phyloP scores from a whole-genome alignment of 2,113 vertebrate species.

The Rhagologus leucostigma region DNA sequence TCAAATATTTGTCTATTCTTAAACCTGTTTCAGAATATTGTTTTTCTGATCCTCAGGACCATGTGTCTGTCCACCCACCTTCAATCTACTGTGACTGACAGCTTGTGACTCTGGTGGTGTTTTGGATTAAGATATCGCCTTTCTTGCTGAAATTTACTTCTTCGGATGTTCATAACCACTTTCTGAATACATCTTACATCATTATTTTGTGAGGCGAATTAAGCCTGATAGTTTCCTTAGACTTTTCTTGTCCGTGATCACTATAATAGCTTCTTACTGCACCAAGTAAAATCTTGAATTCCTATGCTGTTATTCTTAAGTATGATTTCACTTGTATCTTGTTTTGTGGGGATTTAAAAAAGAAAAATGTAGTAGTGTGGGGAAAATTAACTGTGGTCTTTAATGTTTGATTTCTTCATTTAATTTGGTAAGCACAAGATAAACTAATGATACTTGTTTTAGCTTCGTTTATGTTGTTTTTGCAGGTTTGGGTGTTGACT shows the following conservation, averaged over 20 bases:
- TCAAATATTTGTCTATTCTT: not conserved
- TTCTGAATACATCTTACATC: not conserved
- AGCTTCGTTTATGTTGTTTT: not conserved
- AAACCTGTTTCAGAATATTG: not conserved
- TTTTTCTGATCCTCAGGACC: not conserved
- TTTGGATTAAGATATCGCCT: not conserved
- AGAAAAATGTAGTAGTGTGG: not conserved
- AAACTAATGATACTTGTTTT: not conserved
- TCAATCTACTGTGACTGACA: not conserved
- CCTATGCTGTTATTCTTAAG: not conserved
- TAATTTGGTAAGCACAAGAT: not conserved
- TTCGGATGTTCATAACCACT: not conserved
- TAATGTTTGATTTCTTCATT: not conserved
- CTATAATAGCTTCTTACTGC: not conserved
- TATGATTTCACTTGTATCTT: not conserved
- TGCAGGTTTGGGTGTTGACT: not conserved
- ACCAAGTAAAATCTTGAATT: not conserved
- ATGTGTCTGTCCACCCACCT: not conserved
- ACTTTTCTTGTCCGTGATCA: not conserved
- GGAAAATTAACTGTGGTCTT: not conserved
- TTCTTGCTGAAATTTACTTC: not conserved
- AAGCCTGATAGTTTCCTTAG: not conserved
- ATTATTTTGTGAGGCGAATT: not conserved
- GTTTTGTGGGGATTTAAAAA: not conserved
- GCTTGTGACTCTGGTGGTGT: not conserved